These are phyloP conservation scores for Lochmaea crataegi DNA, from an alignment of 2,888 invertebrate genomes.

Conservation along the genomic window DNA sequence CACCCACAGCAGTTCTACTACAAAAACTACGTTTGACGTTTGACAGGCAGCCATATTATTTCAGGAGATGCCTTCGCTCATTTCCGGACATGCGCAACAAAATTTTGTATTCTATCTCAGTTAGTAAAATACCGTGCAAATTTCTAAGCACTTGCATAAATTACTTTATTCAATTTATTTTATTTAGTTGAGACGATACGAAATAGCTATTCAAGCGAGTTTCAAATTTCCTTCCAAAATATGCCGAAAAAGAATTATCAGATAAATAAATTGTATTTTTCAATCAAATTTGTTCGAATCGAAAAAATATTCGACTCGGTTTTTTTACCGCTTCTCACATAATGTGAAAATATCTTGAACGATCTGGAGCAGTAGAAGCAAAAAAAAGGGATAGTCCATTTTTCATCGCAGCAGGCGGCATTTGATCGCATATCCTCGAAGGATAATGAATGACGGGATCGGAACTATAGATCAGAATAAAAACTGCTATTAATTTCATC, in stretches of 20 bases:
- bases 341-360: conserved; percentile 28
- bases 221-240: no score
- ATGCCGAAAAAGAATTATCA: not conserved
- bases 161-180: no score
- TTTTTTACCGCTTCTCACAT: conserved; percentile 12
- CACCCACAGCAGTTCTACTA: no score
- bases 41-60: no score
- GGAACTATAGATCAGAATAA: conserved; percentile 30
- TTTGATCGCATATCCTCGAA: conserved; percentile 34
- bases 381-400: conserved; percentile 24
- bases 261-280: not conserved
- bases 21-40: no score
- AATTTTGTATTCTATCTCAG: no score
- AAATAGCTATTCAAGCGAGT: no score
- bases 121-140: no score
- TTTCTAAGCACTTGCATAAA: no score
- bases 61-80: no score
- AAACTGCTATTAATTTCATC: conserved; percentile 33
- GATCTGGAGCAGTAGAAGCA: conserved; percentile 20
- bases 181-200: no score
- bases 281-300: not conserved
- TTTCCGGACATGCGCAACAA: no score
- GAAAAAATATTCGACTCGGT: not conserved
- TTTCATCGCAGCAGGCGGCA: conserved; percentile 30
- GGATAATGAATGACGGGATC: conserved; percentile 33